Evolutionary conservation across 2,113 vertebrate genomes (phyloP), one percentile per base, ranked within the genome.

Genomic region (Semnornis frantzii): DNA sequence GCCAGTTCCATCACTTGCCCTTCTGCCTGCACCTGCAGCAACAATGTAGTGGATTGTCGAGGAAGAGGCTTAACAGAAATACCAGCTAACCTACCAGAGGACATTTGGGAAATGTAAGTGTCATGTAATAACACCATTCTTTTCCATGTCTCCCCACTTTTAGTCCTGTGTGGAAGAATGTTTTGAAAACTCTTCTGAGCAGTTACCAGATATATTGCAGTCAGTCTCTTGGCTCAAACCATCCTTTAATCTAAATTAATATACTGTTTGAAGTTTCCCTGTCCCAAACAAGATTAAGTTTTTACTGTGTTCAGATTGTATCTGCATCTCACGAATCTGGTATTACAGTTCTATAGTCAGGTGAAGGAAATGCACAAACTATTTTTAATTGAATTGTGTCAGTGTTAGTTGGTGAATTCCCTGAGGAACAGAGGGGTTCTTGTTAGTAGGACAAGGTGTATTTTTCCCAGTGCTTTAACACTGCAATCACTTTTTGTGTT

Each of bases 101-200:
- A 98, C 97, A 99, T 99, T 3, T 97, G 99, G 86, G 99, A 99
- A 97, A 99, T 99, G 99, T 99, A 98, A 99, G 99, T 97, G 60
- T 62, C 88, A 48, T 21, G 5, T 31, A 28, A 70, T 21, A 5
- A 5, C 18, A 62, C 23, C 8, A 0, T 52, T 62, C 73, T 82
- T 69, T 46, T 60, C 74, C 28, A 1, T 3, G 21, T 37, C 28
- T 59, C 44, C 79, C 34, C 3, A 0, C 4, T 81, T 78, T n/a
- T 23, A 12, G 15, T 58, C 55, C 50, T 16, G 5, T 4, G 2
- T 21, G 12, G 72, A 39, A 68, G 55, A 4, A 0, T 19, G 12
- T 60, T 75, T 82, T 76, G 7, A 58, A 54, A 39, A 6, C 18
- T 27, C 19, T 63, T 42, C 21, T 16, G 11, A 75, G 74, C 5